Conservation (phyloP, 2,797 vertebrate species). For the Menidia menidia region DNA sequence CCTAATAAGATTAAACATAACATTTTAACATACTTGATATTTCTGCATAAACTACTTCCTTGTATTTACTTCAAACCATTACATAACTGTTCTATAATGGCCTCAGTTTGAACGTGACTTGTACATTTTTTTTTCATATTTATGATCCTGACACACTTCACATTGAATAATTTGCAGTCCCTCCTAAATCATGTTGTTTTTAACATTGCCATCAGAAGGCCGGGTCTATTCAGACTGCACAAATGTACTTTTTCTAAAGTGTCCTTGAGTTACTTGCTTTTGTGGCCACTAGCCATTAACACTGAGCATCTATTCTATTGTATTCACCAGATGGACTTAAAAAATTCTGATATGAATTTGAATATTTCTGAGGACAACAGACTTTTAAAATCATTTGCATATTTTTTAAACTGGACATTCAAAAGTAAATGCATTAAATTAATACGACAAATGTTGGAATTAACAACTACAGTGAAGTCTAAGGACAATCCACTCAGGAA, state of each 20-base stretch:
- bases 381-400: background rate
- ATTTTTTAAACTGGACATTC: too few species aligned
- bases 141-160: background rate
- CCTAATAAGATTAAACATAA: too few species aligned
- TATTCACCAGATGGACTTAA: background rate
- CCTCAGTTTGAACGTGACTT: background rate
- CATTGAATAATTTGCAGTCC: slow-evolving; percentile 11
- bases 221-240: slow-evolving; percentile 29
- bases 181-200: background rate
- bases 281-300: background rate
- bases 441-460: too few species aligned
- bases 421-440: too few species aligned
- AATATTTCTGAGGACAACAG: background rate
- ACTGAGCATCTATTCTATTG: background rate
- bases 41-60: too few species aligned
- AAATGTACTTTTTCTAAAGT: slow-evolving; percentile 11
- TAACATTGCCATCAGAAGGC: slow-evolving; percentile 11
- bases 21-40: too few species aligned
- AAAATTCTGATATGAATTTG: background rate
- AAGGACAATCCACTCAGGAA: background rate
- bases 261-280: slow-evolving; percentile 20
- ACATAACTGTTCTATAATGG: background rate
- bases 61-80: background rate
- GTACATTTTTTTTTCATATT: background rate
- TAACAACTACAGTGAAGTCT: background rate